phyloP scores from a whole-genome alignment of 2,797 vertebrate genomes.

The Tinamus major region DNA sequence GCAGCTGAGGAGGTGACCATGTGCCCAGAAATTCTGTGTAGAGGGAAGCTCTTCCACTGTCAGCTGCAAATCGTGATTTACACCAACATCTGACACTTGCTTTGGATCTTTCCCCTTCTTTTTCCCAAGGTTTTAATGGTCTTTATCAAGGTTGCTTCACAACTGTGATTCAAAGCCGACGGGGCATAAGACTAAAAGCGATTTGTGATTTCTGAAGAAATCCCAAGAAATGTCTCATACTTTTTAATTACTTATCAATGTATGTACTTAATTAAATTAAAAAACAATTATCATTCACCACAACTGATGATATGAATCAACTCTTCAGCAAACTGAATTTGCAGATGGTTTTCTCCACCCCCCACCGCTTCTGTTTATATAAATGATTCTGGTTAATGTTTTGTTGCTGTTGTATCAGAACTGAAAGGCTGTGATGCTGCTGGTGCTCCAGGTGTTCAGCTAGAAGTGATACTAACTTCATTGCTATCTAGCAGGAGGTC shows the following conservation, averaged over 20 bases:
- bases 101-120: background rate
- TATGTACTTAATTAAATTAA: slow-evolving; percentile 31
- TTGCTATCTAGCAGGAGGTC: background rate
- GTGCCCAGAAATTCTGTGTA: background rate
- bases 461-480: background rate
- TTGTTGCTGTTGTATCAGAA: background rate
- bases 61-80: background rate
- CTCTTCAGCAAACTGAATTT: background rate
- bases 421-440: background rate
- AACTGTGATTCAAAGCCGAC: background rate
- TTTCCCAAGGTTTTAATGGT: background rate
- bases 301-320: background rate
- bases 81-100: background rate
- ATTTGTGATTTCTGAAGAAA: slow-evolving; percentile 17
- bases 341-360: background rate
- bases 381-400: background rate
- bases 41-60: background rate
- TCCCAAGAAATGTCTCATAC: background rate
- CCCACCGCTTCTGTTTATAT: background rate
- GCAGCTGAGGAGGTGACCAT: too few species aligned
- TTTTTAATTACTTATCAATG: slow-evolving; percentile 14
- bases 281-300: slow-evolving; percentile 11
- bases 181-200: background rate
- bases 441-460: background rate
- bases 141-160: background rate